These are phyloP conservation scores for Scaptomyza reducta DNA, from an alignment of 2,888 invertebrate genomes.

Conservation along the genomic window DNA sequence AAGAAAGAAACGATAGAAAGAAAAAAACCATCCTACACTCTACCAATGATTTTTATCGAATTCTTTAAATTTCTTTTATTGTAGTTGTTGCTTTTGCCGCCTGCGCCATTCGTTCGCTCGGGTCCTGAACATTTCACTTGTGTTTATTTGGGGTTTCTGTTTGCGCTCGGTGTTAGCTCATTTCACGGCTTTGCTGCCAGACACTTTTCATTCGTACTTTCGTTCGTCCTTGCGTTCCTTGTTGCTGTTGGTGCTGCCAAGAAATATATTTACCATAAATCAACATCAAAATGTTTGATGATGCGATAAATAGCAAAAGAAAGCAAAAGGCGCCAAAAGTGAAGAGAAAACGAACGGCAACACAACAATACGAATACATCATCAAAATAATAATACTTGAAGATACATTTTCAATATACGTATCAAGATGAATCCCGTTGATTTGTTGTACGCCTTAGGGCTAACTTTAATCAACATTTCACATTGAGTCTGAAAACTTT, in stretches of 20 bases:
- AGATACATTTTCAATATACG: conserved; percentile 9
- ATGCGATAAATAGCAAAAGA: conserved; percentile 76
- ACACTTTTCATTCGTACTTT: conserved; percentile 39
- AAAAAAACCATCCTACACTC: conserved; percentile 19
- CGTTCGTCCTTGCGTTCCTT: conserved; percentile 24
- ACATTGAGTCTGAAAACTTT: conserved; percentile 35
- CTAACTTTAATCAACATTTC: conserved; percentile 27
- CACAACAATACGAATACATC: conserved; percentile 38
- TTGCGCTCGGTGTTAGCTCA: conserved; percentile 70
- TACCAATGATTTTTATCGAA: conserved; percentile 18
- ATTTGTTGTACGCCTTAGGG: conserved; percentile 9
- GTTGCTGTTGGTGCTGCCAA: conserved; percentile 43
- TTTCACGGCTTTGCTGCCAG: conserved; percentile 54
- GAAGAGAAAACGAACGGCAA: conserved; percentile 19
- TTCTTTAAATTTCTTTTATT: conserved; percentile 28
- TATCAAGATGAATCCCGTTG: conserved; percentile 7
- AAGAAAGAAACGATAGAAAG: neutral
- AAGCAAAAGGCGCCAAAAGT: conserved; percentile 51
- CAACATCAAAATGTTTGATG: conserved; percentile 80
- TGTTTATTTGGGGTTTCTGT: conserved; percentile 71
- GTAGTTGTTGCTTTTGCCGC: conserved; percentile 22
- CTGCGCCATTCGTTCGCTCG: neutral
- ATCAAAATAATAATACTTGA: conserved; percentile 33
- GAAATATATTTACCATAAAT: conserved; percentile 79
- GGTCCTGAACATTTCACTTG: conserved; percentile 45